These are phyloP conservation scores for Ephydatia muelleri DNA, from an alignment of 37 sponge, comb jelly and placozoan genomes.

Conservation along the genomic window DNA sequence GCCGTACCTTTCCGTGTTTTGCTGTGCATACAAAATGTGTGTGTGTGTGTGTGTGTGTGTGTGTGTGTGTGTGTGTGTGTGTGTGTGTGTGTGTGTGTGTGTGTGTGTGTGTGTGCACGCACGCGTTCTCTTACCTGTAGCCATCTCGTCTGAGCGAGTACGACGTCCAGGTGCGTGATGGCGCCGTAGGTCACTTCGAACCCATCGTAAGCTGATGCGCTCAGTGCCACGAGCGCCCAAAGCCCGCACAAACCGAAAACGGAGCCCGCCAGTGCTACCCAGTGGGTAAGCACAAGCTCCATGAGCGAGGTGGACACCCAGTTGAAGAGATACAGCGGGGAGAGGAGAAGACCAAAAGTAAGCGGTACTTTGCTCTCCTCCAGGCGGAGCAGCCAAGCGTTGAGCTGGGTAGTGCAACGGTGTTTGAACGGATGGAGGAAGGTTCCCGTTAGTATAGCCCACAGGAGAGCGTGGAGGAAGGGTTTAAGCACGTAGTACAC, in stretches of 20 bases:
- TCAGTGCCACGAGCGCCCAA: no score
- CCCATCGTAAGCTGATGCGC: no score
- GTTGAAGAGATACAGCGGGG: slow-evolving; percentile 63
- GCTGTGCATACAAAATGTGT: no score
- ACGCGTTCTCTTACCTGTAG: slow-evolving; percentile 3
- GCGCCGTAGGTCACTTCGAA: not conserved
- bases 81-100: not conserved
- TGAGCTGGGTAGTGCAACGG: slow-evolving; percentile 42
- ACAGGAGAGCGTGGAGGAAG: slow-evolving; percentile 91
- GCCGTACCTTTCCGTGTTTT: no score
- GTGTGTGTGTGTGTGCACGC: not conserved
- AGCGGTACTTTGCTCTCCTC: slow-evolving; percentile 35
- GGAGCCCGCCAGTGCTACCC: slow-evolving; percentile 2
- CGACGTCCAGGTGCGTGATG: not conserved
- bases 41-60: no score
- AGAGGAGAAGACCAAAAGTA: slow-evolving; percentile 40
- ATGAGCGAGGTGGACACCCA: not conserved
- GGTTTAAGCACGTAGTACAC: slow-evolving; percentile 83
- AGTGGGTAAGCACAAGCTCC: slow-evolving; percentile 15
- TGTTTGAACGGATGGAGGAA: slow-evolving; percentile 91
- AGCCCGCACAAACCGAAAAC: not conserved
- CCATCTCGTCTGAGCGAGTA: slow-evolving; percentile 5
- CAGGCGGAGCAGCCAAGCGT: slow-evolving; percentile 41
- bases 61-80: no score
- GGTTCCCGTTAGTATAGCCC: slow-evolving; percentile 90